These are phyloP conservation scores for Antennarius striatus DNA, from an alignment of 2,113 vertebrate genomes.

Conservation along the genomic window DNA sequence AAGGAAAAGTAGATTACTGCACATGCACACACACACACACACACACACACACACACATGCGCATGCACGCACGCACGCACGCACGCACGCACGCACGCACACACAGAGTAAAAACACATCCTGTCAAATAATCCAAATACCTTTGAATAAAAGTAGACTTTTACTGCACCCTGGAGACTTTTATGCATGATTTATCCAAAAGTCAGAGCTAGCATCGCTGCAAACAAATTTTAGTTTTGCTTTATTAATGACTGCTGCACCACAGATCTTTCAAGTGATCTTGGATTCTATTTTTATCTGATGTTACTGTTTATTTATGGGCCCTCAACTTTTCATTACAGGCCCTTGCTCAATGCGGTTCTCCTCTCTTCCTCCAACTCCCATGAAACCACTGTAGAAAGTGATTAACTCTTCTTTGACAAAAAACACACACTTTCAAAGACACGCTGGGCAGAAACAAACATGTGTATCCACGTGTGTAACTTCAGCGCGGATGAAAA, in stretches of 20 bases:
- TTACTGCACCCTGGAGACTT: slow-evolving; percentile 41
- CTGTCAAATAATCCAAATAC: slow-evolving; percentile 52
- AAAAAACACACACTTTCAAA: slow-evolving; percentile 50
- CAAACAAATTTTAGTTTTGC: slow-evolving; percentile 59
- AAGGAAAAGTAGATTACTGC: slow-evolving; percentile 17
- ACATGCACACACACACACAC: not conserved
- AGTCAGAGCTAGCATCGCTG: slow-evolving; percentile 29
- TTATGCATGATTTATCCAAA: slow-evolving; percentile 57
- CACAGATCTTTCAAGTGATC: slow-evolving; percentile 61
- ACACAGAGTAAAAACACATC: slow-evolving; percentile 36
- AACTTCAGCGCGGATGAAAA: slow-evolving; percentile 25
- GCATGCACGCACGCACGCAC: no score
- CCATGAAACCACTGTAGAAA: slow-evolving; percentile 48
- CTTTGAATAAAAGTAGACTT: slow-evolving; percentile 52
- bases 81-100: not conserved
- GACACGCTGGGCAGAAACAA: slow-evolving; percentile 20
- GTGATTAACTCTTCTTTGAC: slow-evolving; percentile 57
- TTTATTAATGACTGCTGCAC: slow-evolving; percentile 63
- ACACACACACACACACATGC: slow-evolving; percentile 1
- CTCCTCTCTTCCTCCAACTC: slow-evolving; percentile 31
- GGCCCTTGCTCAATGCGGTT: slow-evolving; percentile 20
- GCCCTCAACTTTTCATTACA: slow-evolving; percentile 27
- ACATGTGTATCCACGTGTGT: slow-evolving; percentile 14
- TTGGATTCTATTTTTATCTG: slow-evolving; percentile 56
- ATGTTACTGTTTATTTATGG: slow-evolving; percentile 57